phyloP scores from a whole-genome alignment of 2,113 vertebrate species.

The Myiagra hebetior region DNA sequence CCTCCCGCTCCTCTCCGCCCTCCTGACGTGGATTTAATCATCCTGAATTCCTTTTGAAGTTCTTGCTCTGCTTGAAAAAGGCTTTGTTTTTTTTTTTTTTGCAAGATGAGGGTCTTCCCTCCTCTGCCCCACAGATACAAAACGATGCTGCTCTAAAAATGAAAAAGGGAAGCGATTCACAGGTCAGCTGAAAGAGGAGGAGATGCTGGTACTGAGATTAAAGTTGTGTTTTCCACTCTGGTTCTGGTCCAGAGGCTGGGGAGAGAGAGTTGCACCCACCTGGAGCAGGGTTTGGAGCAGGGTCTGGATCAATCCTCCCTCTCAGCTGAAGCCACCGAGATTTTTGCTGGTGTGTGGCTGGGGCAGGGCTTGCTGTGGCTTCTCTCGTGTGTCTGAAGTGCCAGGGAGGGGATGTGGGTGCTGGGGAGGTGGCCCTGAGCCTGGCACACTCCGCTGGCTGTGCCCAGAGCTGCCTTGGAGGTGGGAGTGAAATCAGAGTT shows the following conservation, averaged over 20 bases:
- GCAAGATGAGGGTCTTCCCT: neutral
- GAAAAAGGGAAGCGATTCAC: neutral
- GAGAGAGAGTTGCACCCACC: neutral
- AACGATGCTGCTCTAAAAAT: neutral
- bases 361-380: rapidly evolving
- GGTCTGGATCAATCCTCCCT: neutral
- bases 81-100: neutral
- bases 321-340: neutral
- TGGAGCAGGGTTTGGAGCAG: neutral
- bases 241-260: neutral
- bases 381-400: neutral
- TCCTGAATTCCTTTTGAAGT: neutral
- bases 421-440: neutral
- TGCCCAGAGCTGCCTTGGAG: neutral
- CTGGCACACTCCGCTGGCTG: neutral
- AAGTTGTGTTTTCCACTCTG: neutral
- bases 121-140: rapidly evolving
- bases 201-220: neutral
- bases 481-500: neutral
- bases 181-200: neutral
- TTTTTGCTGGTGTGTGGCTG: neutral
- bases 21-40: neutral
- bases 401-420: neutral
- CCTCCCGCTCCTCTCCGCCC: neutral
- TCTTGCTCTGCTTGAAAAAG: neutral